These are phyloP conservation scores for Gortyna flavago DNA, from an alignment of 2,888 invertebrate species.

Conservation along the genomic window DNA sequence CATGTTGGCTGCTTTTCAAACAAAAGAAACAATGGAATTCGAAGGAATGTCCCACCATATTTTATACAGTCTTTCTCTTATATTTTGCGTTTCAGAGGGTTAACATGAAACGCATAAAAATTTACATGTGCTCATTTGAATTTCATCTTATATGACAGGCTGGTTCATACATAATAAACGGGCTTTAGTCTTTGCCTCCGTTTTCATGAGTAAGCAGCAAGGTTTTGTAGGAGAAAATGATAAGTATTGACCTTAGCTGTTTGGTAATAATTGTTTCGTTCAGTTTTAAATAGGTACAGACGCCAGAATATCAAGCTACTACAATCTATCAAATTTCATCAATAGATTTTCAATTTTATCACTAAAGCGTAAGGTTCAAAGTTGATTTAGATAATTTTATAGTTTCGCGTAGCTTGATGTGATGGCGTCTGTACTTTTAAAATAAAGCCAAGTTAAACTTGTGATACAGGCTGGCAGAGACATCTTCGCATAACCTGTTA, in stretches of 20 bases:
- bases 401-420: too few species aligned
- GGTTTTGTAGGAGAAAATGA: constrained; percentile 42
- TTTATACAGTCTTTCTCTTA: constrained; percentile 24
- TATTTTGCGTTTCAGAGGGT: constrained; percentile 70
- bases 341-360: too few species aligned
- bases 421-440: too few species aligned
- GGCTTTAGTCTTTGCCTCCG: constrained; percentile 41
- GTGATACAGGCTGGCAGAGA: neutral
- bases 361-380: too few species aligned
- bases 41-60: neutral
- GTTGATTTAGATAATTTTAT: too few species aligned
- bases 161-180: constrained; percentile 85
- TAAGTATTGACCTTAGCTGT: constrained; percentile 14
- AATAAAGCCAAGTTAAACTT: neutral
- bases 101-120: constrained; percentile 84
- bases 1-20: neutral
- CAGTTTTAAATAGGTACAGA: too few species aligned
- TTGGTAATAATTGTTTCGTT: neutral
- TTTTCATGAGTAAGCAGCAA: constrained; percentile 40
- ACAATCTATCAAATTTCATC: too few species aligned
- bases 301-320: too few species aligned
- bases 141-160: constrained; percentile 81
- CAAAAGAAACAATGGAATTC: constrained; percentile 14
- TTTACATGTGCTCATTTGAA: constrained; percentile 85
- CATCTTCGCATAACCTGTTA: too few species aligned